A percentile compares a stretch with the other conserved stretches of the same genome.
phyloP scores from a whole-genome alignment of 2,113 vertebrate species.

The Cynopterus brachyotis region DNA sequence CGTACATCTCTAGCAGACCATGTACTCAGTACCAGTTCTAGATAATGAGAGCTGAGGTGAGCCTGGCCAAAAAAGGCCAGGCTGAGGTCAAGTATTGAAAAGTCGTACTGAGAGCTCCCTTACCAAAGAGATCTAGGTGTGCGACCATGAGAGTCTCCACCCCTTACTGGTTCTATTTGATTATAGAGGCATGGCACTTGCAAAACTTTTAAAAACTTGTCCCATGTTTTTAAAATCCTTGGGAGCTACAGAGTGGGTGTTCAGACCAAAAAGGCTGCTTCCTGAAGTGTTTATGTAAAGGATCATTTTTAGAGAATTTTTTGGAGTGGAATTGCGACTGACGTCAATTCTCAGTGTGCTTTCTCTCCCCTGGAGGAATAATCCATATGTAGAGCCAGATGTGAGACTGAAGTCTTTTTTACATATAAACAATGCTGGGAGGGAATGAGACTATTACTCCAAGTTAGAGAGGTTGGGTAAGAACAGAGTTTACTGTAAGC shows the following conservation, averaged over 20 bases:
- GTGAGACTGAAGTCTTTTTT: slow-evolving; percentile 55
- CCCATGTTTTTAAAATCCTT: slow-evolving; percentile 62
- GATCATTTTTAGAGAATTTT: slow-evolving; percentile 78
- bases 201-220: slow-evolving; percentile 46
- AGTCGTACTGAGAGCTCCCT: background rate
- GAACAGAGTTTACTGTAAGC: slow-evolving; percentile 40
- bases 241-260: slow-evolving; percentile 67
- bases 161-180: slow-evolving; percentile 37
- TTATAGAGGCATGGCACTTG: slow-evolving; percentile 40
- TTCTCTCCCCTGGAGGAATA: slow-evolving; percentile 69
- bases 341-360: slow-evolving; percentile 73
- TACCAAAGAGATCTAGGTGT: background rate
- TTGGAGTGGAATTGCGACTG: slow-evolving; percentile 74
- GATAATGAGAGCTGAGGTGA: background rate
- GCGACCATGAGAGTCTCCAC: background rate
- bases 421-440: slow-evolving; percentile 55
- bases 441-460: slow-evolving; percentile 37
- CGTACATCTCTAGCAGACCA: background rate
- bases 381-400: slow-evolving; percentile 73
- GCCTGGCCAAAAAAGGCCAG: background rate
- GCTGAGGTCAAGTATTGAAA: background rate
- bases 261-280: slow-evolving; percentile 65
- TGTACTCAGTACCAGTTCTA: background rate
- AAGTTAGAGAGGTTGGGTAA: background rate
- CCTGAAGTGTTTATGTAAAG: slow-evolving; percentile 75